Base-by-base conservation (phyloP, 2,113 vertebrate species). In the Chaenocephalus aceratus region DNA sequence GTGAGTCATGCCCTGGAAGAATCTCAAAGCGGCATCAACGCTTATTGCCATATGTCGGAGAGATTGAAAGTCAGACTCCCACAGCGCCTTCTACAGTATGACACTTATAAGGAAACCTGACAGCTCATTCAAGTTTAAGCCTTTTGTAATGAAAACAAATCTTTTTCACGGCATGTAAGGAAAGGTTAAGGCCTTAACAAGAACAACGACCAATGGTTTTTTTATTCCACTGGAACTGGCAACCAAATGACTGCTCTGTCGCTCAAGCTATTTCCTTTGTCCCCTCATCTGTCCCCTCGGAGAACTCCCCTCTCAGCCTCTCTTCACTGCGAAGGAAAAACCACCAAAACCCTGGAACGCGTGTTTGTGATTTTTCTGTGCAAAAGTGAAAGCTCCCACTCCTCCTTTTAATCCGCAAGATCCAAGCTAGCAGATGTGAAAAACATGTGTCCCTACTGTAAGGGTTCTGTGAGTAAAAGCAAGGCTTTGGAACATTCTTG, bases 161-260 rank as follows among this genome's bases (percentile, higher is more conserved):
- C 68, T 71, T 63, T 84, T 88, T 80, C 69, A 84, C 44, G 58
- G 66, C 49, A 34, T 56, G 57, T 84, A 76, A 84, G 64, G 68
- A 79, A 61, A 66, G 54, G 54, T 48, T 54, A 46, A 15, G 23
- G 57, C 80, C 53, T 75, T 52, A 73, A 63, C 44, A 13, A 66
- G 75, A 30, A 56, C 56, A 75, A 65, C 34, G 26, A 65, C 44
- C 16, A 73, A 49, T 70, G 18, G 15, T 23, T 80, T 36, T 80
- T 57, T 71, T 46, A 71, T 81, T 72, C 63, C 69, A 72, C 86
- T 68, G 72, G 54, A 70, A 83, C 86, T 90, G 84, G 85, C 80
- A 92, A 75, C 75, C 76, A 91, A 89, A 90, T 92, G 90, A 91
- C 70, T 81, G 72, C 67, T 79, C 57, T 1, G 53, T 64, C 3